Conservation (phyloP, 2,113 vertebrate species). For the Lanius collurio region DNA sequence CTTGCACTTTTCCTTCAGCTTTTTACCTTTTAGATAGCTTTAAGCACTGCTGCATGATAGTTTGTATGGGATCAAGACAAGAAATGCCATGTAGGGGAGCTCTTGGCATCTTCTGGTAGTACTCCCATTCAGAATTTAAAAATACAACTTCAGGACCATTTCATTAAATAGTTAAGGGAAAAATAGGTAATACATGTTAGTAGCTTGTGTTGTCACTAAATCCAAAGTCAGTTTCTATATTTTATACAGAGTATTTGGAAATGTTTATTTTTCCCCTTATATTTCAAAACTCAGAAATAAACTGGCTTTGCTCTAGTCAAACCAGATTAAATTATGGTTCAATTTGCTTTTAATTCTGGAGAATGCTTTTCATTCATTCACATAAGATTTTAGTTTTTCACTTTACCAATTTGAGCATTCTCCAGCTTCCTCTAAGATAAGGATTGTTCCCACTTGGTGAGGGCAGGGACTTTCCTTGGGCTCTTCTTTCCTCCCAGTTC, state of each 20-base stretch:
- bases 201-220: not conserved
- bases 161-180: not conserved
- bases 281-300: not conserved
- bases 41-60: not conserved
- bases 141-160: not conserved
- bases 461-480: not conserved
- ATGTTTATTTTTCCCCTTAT: not conserved
- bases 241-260: not conserved
- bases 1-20: not conserved
- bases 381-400: not conserved
- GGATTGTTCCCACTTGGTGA: not conserved
- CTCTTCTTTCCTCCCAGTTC: not conserved
- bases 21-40: not conserved
- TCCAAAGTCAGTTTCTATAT: not conserved
- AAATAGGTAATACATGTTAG: not conserved
- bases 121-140: not conserved
- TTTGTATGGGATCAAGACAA: not conserved
- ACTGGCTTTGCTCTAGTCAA: not conserved
- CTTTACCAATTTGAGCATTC: not conserved
- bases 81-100: not conserved
- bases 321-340: not conserved
- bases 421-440: not conserved
- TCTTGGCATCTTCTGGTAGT: not conserved
- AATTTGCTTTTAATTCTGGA: not conserved
- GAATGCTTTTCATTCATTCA: accelerated